Evolutionary conservation across 2,888 invertebrate genomes (phyloP), one percentile per base, ranked within the genome.

Genomic region (Andrena chrysosceles): DNA sequence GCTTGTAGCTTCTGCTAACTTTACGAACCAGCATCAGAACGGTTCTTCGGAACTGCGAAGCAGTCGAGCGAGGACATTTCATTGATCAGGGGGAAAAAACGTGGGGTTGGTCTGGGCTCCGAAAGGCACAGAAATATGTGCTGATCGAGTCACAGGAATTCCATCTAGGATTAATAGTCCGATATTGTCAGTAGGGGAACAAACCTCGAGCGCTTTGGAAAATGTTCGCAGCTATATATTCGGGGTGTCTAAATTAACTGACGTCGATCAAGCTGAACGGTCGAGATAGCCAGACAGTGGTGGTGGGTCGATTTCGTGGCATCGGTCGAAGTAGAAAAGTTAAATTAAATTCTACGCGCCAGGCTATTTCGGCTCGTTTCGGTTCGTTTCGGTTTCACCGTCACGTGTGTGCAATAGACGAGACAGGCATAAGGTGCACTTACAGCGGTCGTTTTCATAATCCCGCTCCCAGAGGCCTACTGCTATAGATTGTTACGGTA

Each of bases 271-370:
- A 85, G 64, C 66, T 54, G 78, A 74, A 74, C 74, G 74, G 35
- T 20, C 62, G 63, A 70, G 70, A 77, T 77, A 68, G 68, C 69
- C 26, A 26, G 52, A 3, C n/a, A 29, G 10, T 0, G n/a, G 63
- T 1, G 23, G 54, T 31, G 54, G 59, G 60, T 78, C 75, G 78
- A 78, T 78, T 56, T 35, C 68, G 80, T 13, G 70, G 81, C 67
- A 85, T 52, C 49, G 77, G 59, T 59, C 76, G 71, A 72, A 70
- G 52, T 67, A 67, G 75, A 76, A 87, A 87, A 85, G 87, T 87
- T 87, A 84, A 87, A 87, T 87, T 85, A 87, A 87, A 87, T 87
- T 87, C 84, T 85, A 84, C 67, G 81, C 71, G 74, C 26, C 23
- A 68, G 54, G 13, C 64, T 73, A 59, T 81, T 81, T 79, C 81